Base-by-base conservation (phyloP, 2,888 invertebrate species). In the Dryadula phaetusa region DNA sequence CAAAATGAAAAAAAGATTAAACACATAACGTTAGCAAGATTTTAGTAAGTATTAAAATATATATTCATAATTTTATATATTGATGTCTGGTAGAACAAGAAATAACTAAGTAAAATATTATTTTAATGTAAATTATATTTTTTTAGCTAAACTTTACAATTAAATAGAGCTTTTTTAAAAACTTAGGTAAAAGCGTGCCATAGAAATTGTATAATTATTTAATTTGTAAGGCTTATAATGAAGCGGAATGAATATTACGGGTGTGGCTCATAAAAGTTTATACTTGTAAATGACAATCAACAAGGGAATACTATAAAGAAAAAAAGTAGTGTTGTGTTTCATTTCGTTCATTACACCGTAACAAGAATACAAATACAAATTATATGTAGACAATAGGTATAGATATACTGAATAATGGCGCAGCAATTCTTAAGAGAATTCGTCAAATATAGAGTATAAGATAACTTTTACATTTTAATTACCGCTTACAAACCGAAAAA, bases 251-350 rank as follows among this genome's bases (percentile, higher is more conserved):
- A 44, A 28, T 28, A 60, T 6, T 25, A 16, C 6, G 28, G 58
- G 58, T 44, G 44, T 18, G 58, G 28, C 22, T 40, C 25, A 25
- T 40, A 42, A 37, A 37, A 22, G 14, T 22, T 28, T 16, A 22
- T 28, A 58, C n/a, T n/a, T 25, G 44, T 60, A 37, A 54, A n/a
- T 40, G 44, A 28, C 44, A 60, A 28, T 12, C 16, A 14, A 44
- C 28, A 44, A 28, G 44, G 28, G 28, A 44, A 12, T 42, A 28
- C 7, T 44, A 60, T 58, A 44, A 44, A 56, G 25, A 7, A 7
- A 54, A 28, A 16, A 14, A 16, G 3, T 16, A 8, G 22, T 14
- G 52, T 16, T 12, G 25, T 40, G 22, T 22, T 12, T 56, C 12
- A 18, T n/a, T 37, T n/a, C n/a, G n/a, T n/a, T n/a, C n/a, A n/a